These are phyloP conservation scores for Leptatherina wallacei DNA, from an alignment of 2,797 vertebrate species.

Conservation along the genomic window DNA sequence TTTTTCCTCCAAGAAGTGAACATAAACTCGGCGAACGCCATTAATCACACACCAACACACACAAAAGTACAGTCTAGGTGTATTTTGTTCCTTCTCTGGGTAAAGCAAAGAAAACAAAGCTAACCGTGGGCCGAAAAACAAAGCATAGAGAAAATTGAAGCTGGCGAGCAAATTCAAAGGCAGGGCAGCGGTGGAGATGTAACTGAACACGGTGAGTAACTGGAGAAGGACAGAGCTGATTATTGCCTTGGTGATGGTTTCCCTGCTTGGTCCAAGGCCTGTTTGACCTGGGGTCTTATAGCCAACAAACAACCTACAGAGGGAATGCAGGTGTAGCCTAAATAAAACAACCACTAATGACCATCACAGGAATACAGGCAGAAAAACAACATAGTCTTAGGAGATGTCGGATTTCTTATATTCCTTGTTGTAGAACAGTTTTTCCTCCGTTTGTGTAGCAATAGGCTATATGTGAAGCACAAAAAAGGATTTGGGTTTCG, in stretches of 20 bases:
- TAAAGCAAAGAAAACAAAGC: conserved; percentile 27
- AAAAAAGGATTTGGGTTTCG: background rate
- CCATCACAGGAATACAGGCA: background rate
- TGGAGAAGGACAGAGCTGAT: conserved; percentile 70
- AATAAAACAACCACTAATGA: conserved; percentile 31
- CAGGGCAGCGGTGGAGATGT: conserved; percentile 51
- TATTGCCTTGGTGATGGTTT: conserved; percentile 73
- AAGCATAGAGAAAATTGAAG: conserved; percentile 57
- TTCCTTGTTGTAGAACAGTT: background rate
- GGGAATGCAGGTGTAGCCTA: conserved; percentile 28
- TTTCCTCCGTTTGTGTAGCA: background rate
- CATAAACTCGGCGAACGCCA: conserved; percentile 61
- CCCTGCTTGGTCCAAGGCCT: conserved; percentile 52
- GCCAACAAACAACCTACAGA: conserved; percentile 37
- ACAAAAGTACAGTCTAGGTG: conserved; percentile 7
- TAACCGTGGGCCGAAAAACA: conserved; percentile 32
- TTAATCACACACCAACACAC: conserved; percentile 57
- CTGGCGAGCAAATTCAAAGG: conserved; percentile 33
- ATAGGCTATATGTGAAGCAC: background rate
- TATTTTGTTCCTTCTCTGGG: background rate
- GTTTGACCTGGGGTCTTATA: conserved; percentile 59
- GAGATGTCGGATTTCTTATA: background rate
- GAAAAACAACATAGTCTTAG: background rate
- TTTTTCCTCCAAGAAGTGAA: conserved; percentile 62
- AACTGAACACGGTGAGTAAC: conserved; percentile 73